Percentiles rank a stretch among this genome's conserved stretches.
Evolutionary conservation across 2,888 invertebrate genomes (phyloP).

Genomic region (Lucinisca nassula): DNA sequence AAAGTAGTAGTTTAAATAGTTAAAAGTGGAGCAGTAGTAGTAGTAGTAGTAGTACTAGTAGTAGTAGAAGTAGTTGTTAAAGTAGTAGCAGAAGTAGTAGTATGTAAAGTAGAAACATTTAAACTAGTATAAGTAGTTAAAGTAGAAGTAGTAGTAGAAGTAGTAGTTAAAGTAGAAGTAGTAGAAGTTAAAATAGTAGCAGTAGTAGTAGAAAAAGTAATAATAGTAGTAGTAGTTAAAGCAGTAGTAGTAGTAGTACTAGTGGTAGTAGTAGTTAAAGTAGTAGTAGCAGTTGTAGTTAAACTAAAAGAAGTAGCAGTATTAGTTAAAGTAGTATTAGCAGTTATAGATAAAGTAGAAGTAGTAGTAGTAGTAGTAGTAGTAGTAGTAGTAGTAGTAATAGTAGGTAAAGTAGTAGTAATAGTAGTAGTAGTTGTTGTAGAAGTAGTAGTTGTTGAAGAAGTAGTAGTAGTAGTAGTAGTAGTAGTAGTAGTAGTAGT

Average conservation of each 20-base stretch:
- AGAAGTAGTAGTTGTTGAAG: conserved; percentile 18
- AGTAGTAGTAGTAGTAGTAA: too few species aligned
- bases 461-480: conserved; percentile 32
- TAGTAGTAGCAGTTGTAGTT: not conserved
- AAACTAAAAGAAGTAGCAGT: too few species aligned
- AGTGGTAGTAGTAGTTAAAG: conserved; percentile 10
- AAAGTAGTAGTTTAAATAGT: too few species aligned
- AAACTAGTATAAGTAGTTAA: not conserved
- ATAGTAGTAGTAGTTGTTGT: conserved; percentile 20
- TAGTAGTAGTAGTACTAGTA: not conserved
- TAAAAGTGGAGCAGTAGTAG: not conserved
- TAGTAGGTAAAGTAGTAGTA: too few species aligned
- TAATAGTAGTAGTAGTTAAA: too few species aligned
- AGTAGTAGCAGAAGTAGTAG: too few species aligned
- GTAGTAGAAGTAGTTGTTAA: not conserved
- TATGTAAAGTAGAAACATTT: not conserved
- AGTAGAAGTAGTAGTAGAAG: not conserved
- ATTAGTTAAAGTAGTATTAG: too few species aligned
- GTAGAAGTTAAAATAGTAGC: too few species aligned
- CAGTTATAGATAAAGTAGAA: too few species aligned
- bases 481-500: conserved; percentile 37
- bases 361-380: too few species aligned
- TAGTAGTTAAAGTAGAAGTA: not conserved
- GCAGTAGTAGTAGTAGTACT: too few species aligned
- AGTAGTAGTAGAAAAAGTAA: too few species aligned